phyloP scores from a whole-genome alignment of 2,797 vertebrate genomes.

The Botia almorhae region DNA sequence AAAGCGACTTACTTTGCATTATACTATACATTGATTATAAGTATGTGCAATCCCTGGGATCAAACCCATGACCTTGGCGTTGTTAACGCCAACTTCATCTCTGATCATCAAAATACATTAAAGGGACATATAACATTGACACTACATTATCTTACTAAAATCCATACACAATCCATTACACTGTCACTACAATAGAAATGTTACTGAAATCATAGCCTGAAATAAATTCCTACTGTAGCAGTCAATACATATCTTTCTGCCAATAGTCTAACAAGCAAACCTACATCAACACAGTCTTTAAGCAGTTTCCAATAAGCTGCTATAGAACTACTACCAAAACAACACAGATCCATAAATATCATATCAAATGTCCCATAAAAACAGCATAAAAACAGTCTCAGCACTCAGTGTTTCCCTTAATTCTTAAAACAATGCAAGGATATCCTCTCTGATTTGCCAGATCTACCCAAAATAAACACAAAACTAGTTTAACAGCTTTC shows the following conservation, averaged over 20 bases:
- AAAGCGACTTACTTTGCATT: too few relatives aligned
- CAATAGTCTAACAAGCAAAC: not conserved
- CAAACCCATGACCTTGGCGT: too few relatives aligned
- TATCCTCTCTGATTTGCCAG: conserved; percentile 11
- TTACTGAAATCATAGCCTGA: not conserved
- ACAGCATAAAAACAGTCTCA: not conserved
- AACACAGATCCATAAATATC: not conserved
- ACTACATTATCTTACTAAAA: not conserved
- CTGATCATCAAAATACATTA: not conserved
- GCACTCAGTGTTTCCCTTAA: not conserved
- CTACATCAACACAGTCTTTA: not conserved
- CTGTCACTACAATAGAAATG: not conserved
- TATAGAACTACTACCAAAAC: conserved; percentile 6
- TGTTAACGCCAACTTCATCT: not conserved
- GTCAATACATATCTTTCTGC: not conserved
- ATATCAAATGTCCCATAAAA: conserved; percentile 4
- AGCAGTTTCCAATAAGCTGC: not conserved
- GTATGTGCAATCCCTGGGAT: too few relatives aligned
- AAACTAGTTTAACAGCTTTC: conserved; percentile 27
- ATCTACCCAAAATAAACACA: conserved; percentile 19
- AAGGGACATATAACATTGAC: not conserved
- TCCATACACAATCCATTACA: not conserved
- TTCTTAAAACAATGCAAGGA: not conserved
- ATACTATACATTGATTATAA: too few relatives aligned
- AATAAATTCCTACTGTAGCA: not conserved